Evolutionary conservation across 2,113 vertebrate genomes (phyloP).

Genomic region (Candoia aspera): DNA sequence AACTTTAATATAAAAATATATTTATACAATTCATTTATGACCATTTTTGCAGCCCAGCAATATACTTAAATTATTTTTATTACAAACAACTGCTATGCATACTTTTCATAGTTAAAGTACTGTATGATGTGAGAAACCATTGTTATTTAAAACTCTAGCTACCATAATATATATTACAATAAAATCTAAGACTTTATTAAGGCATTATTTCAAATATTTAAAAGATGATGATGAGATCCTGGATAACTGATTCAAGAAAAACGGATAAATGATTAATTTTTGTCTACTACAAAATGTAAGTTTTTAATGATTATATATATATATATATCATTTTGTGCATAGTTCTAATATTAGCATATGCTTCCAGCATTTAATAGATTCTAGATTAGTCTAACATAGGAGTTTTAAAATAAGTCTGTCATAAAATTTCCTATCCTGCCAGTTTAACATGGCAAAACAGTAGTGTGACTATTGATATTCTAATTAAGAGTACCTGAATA

Average conservation of each 20-base stretch:
- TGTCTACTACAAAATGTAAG: slow-evolving; percentile 49
- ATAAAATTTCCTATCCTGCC: neutral
- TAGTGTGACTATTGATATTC: slow-evolving; percentile 20
- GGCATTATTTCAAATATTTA: slow-evolving; percentile 64
- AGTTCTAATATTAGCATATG: slow-evolving; percentile 23
- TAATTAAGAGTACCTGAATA: slow-evolving; percentile 11
- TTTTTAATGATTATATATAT: slow-evolving; percentile 10
- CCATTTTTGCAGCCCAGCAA: slow-evolving; percentile 20
- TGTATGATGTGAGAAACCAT: slow-evolving; percentile 24
- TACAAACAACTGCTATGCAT: slow-evolving; percentile 14
- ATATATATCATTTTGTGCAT: neutral
- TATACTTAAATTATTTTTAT: neutral
- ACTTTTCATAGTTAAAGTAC: slow-evolving; percentile 37
- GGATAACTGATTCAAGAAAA: slow-evolving; percentile 62
- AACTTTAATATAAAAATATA: slow-evolving; percentile 33
- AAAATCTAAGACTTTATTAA: slow-evolving; percentile 60
- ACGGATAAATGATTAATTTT: slow-evolving; percentile 34
- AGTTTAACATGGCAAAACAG: slow-evolving; percentile 4
- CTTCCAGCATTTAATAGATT: slow-evolving; percentile 34
- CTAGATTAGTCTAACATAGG: neutral
- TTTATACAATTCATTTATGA: slow-evolving; percentile 13
- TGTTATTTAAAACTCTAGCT: slow-evolving; percentile 45
- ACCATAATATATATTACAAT: slow-evolving; percentile 40
- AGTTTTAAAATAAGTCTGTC: neutral
- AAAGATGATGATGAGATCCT: slow-evolving; percentile 66